phyloP scores from a whole-genome alignment of 2,113 vertebrate genomes.

The Atherinomorus stipes region DNA sequence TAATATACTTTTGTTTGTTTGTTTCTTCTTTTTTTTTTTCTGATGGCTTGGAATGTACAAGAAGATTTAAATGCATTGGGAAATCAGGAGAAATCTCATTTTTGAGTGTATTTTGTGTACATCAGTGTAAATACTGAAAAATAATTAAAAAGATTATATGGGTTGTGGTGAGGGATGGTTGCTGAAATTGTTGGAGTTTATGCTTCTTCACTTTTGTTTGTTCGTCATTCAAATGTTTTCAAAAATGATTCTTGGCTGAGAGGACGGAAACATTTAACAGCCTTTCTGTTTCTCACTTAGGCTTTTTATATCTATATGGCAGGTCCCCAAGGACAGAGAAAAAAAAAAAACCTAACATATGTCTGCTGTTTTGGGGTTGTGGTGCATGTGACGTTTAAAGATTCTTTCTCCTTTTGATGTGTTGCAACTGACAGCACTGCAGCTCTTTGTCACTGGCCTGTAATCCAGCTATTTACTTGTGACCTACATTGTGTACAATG shows the following conservation, averaged over 20 bases:
- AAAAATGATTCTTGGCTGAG: conserved; percentile 62
- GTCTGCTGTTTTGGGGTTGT: conserved; percentile 80
- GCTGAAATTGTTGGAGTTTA: conserved; percentile 58
- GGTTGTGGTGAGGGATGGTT: conserved; percentile 68
- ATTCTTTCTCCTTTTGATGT: conserved; percentile 75
- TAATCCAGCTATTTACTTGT: conserved; percentile 80
- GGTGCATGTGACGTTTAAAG: conserved; percentile 83
- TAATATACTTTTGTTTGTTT: conserved; percentile 20
- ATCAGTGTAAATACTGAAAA: conserved; percentile 87
- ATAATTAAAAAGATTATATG: conserved; percentile 80
- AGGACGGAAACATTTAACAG: conserved; percentile 58
- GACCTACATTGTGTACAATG: conserved; percentile 82
- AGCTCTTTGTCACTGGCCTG: conserved; percentile 73
- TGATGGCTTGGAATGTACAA: conserved; percentile 82
- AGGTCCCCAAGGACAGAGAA: conserved; percentile 66
- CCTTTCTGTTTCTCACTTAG: conserved; percentile 65
- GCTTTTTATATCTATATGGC: conserved; percentile 68
- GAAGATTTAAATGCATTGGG: conserved; percentile 72
- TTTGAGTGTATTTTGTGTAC: conserved; percentile 89
- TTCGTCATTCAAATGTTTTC: conserved; percentile 72
- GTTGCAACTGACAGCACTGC: conserved; percentile 70
- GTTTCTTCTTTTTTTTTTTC: conserved; percentile 52
- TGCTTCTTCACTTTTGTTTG: conserved; percentile 75
- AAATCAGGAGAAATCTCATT: conserved; percentile 73
- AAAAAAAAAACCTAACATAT: conserved; percentile 63